These are phyloP conservation scores for Lacerta agilis DNA, from an alignment of 2,797 vertebrate genomes.

Conservation along the genomic window DNA sequence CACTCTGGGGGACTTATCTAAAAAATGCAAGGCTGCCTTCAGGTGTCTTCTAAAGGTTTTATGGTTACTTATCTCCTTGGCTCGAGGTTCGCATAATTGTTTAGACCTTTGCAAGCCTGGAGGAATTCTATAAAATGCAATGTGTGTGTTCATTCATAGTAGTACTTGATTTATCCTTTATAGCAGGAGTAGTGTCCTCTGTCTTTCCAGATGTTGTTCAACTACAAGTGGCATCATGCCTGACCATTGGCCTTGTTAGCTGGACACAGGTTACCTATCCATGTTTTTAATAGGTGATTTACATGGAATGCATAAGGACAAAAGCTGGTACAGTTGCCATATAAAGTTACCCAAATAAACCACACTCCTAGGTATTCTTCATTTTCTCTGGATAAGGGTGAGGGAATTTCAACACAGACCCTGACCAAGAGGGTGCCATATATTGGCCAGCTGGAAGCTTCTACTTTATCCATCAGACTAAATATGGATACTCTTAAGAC, in stretches of 20 bases:
- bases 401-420: too few species aligned
- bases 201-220: background rate
- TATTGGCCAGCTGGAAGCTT: too few species aligned
- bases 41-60: too few species aligned
- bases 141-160: background rate
- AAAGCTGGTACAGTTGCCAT: background rate
- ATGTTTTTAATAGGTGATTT: background rate
- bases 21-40: too few species aligned
- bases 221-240: background rate
- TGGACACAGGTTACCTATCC: background rate
- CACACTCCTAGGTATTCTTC: background rate
- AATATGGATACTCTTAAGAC: background rate
- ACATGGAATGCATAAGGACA: background rate
- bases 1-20: too few species aligned
- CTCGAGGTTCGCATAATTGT: accelerated
- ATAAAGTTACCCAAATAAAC: background rate
- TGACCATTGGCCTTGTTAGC: background rate
- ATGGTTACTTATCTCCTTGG: too few species aligned
- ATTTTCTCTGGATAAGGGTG: background rate
- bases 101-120: background rate
- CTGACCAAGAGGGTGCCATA: too few species aligned
- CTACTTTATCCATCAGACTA: background rate
- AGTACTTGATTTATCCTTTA: background rate
- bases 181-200: background rate
- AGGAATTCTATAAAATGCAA: background rate